Base-by-base conservation (phyloP, 30 jellyfish, hydroid and myxozoan species). In the Hydractinia echinata region DNA sequence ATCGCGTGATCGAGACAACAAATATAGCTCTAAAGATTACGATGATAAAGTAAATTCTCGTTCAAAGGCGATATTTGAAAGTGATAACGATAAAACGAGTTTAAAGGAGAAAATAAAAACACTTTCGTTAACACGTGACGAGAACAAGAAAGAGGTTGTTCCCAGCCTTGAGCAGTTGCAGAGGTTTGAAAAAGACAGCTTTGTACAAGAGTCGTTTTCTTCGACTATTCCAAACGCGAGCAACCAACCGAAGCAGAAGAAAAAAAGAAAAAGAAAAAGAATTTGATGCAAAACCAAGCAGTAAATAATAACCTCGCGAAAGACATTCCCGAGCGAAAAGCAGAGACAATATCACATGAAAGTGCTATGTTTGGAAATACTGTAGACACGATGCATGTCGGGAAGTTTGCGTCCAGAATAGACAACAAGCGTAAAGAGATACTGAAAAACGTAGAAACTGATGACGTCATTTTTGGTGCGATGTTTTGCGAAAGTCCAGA, bases 311-410 rank as follows among this genome's bases (percentile, higher is more conserved):
- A 77, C 8, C 11, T 8, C 10, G 9, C 73, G 4, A 51, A 9
- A n/a, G 77, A 48, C 4, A 51, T 18, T 6, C 79, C 55, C 1
- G 74, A 6, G 39, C 10, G 1, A n/a, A 54, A 18, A 50, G 10
- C 55, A 76, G 58, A 60, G 60, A n/a, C 58, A 21, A 77, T 77
- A 18, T 77, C 85, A 16, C 85, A 77, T n/a, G 85, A 77, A 30
- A 77, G 73, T 77, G 85, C 85, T 77, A 77, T 77, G 53, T 77
- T 77, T 54, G 85, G 85, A 4, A 77, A 62, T 62, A 51, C 85
- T 15, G 5, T 54, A 53, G 85, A 77, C 21, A 77, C 85, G 10
- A 77, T 77, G 85, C 85, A 77, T 55, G 55, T 77, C 14, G 83
- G 82, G 0, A 18, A 60, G 55, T 77, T 77, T 77, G 30, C 76